Base-by-base conservation (phyloP, 2,888 invertebrate species). In the Mayetiola destructor region DNA sequence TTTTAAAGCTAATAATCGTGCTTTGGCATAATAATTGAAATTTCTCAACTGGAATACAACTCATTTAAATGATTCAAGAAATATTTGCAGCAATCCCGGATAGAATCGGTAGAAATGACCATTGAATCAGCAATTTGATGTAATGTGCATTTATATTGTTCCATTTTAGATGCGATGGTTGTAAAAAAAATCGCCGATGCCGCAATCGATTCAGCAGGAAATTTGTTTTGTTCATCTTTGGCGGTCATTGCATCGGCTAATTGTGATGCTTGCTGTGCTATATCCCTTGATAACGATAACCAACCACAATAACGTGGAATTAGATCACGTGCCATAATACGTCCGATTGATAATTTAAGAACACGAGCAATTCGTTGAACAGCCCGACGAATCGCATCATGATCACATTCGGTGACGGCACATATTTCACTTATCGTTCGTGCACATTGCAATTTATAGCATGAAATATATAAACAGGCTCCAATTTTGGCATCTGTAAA, bases 281-380 rank as follows among this genome's bases (percentile, higher is more conserved):
- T 48, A 1, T 27, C 1, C n/a, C 27, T 23, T 14, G 48, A 16
- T n/a, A 48, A 48, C 27, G 48, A 48, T 2, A 48, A 16, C 48
- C 48, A 48, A n/a, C 27, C 48, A 48, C 48, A 48, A 48, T 48
- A 48, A 5, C 48, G 48, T 27, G 48, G 48, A 5, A 48, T 18
- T 6, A 48, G 6, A 27, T 27, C n/a, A 48, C 27, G 23, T n/a
- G 14, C 14, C 16, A 27, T 27, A 12, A 48, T 48, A 6, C 27
- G 29, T 3, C 48, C 48, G 9, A 48, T 27, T 3, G 48, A 27
- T 10, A 48, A 12, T n/a, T 48, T 48, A n/a, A 48, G 27, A n/a
- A 48, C 3, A 27, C 27, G 23, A 2, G 48, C 16, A n/a, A 48
- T 48, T 14, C 27, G 14, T 9, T 27, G 23, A n/a, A 48, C 16